Evolutionary conservation across 2,113 vertebrate species (phyloP).

Genomic region (Climacteris rufus): DNA sequence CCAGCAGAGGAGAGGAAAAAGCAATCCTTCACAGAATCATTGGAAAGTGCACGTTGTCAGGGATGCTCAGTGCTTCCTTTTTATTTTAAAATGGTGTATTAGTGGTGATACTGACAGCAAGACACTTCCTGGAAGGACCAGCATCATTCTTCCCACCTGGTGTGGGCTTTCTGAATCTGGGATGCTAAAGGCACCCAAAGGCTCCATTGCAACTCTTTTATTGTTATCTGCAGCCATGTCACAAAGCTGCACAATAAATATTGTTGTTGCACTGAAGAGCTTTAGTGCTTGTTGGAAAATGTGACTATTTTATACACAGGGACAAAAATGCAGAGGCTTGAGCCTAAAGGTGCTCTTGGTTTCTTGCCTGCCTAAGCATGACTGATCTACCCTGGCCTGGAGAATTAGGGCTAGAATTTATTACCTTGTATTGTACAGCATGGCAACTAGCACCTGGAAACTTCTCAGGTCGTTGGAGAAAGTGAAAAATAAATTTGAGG

Average conservation of each 20-base stretch:
- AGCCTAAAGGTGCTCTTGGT: background rate
- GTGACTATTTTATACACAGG: background rate
- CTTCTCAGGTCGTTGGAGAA: background rate
- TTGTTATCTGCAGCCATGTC: background rate
- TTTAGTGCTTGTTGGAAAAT: background rate
- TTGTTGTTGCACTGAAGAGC: background rate
- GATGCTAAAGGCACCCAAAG: background rate
- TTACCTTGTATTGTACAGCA: background rate
- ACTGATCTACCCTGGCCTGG: background rate
- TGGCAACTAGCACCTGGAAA: background rate
- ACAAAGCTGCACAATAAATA: background rate
- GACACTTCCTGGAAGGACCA: background rate
- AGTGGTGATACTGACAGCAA: background rate
- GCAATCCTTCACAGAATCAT: background rate
- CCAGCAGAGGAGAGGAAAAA: background rate
- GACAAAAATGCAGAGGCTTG: background rate
- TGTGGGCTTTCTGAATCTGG: background rate
- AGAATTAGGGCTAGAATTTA: background rate
- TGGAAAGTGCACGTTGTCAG: rapidly evolving
- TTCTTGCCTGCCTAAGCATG: background rate
- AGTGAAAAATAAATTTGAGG: conserved; percentile 16
- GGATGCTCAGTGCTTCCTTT: background rate
- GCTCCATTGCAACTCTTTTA: background rate
- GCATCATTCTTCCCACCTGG: background rate
- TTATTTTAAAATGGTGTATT: background rate